phyloP scores from a whole-genome alignment of 2,888 invertebrate genomes.

The Philhelius pedissequus region DNA sequence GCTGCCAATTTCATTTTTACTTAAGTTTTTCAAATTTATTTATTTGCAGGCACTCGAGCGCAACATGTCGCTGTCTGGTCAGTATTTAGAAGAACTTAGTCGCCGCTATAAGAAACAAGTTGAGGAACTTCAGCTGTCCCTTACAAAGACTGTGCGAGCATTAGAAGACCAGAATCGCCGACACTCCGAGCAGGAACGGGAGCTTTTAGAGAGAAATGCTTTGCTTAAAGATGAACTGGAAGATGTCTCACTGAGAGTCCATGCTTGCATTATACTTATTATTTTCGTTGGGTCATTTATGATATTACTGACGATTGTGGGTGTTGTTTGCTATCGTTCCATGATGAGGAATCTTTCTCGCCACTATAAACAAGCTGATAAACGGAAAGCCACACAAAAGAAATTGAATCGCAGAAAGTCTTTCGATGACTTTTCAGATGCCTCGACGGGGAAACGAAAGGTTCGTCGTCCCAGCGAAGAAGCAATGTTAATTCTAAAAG shows the following conservation, averaged over 20 bases:
- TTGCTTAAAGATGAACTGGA: slow-evolving; percentile 84
- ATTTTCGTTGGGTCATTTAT: slow-evolving; percentile 76
- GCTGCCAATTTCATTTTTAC: slow-evolving; percentile 10
- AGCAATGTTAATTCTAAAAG: slow-evolving; percentile 82
- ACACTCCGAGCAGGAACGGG: slow-evolving; percentile 87
- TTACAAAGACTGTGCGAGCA: slow-evolving; percentile 87
- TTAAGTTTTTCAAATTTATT: slow-evolving; percentile 21
- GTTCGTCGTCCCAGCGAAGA: slow-evolving; percentile 88
- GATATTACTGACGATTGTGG: slow-evolving; percentile 74
- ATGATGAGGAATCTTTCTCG: slow-evolving; percentile 53
- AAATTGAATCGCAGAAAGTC: slow-evolving; percentile 81
- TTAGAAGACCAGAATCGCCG: slow-evolving; percentile 86
- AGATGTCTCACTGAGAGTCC: slow-evolving; percentile 82
- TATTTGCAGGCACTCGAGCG: slow-evolving; percentile 90
- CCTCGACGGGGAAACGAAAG: slow-evolving; percentile 80
- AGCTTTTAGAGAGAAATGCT: slow-evolving; percentile 88
- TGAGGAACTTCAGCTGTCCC: slow-evolving; percentile 93
- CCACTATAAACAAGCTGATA: slow-evolving; percentile 28
- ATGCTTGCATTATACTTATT: slow-evolving; percentile 76
- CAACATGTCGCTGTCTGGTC: slow-evolving; percentile 97
- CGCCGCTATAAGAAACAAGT: slow-evolving; percentile 97
- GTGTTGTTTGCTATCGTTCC: slow-evolving; percentile 75
- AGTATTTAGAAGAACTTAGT: slow-evolving; percentile 97
- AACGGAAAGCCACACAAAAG: slow-evolving; percentile 40
- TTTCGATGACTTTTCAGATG: slow-evolving; percentile 82